phyloP scores from a whole-genome alignment of 2,888 invertebrate species.

The Eupsilia transversa region DNA sequence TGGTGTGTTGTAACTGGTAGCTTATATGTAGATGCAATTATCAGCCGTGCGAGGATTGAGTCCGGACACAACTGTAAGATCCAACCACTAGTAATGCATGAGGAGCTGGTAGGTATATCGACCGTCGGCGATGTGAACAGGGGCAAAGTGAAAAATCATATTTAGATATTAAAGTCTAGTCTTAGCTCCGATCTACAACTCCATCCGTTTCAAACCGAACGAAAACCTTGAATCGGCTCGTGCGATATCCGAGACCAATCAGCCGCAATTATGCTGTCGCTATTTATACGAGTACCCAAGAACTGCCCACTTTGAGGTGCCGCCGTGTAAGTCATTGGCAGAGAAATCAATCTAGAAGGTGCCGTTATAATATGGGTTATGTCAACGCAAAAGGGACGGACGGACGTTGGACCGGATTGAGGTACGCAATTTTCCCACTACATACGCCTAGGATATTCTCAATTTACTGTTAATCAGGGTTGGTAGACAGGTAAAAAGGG shows the following conservation, averaged over 20 bases:
- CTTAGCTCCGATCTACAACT: constrained; percentile 11
- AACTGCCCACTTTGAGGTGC: constrained; percentile 53
- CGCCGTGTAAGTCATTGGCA: constrained; percentile 68
- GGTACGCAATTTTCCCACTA: constrained; percentile 72
- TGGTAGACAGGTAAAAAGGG: constrained; percentile 47
- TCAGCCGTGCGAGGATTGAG: background rate
- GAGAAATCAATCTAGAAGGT: constrained; percentile 75
- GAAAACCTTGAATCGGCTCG: constrained; percentile 44
- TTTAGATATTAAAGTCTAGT: background rate
- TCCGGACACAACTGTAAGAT: background rate
- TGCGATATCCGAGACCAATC: constrained; percentile 59
- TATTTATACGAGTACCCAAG: constrained; percentile 50
- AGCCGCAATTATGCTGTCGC: constrained; percentile 60
- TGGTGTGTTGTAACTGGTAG: background rate
- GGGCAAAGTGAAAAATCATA: background rate
- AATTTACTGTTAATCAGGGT: constrained; percentile 79
- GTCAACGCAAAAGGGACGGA: constrained; percentile 82
- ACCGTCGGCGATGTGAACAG: background rate
- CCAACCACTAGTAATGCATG: background rate
- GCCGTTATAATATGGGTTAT: constrained; percentile 85
- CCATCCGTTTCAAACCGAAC: constrained; percentile 4
- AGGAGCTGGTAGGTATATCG: background rate
- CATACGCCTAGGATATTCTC: constrained; percentile 71
- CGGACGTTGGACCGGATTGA: constrained; percentile 73
- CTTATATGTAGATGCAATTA: constrained; percentile 23